Evolutionary conservation across 2,797 vertebrate genomes (phyloP).

Genomic region (Pangasius macronema): DNA sequence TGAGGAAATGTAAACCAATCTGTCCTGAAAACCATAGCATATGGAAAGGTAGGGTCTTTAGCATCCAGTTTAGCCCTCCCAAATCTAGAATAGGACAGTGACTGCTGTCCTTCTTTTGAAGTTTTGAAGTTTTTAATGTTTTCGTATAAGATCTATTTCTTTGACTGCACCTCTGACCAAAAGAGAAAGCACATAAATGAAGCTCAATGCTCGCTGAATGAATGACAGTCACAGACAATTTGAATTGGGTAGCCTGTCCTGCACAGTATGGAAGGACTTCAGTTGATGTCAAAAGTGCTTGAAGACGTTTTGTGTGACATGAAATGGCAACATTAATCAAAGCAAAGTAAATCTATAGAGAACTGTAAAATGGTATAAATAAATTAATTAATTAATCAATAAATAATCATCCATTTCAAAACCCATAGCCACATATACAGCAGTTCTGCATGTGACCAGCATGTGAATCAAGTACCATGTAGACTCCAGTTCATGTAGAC

Average conservation of each 20-base stretch:
- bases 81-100: neutral
- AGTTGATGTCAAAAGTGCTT: neutral
- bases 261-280: neutral
- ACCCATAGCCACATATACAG: neutral
- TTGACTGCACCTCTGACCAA: neutral
- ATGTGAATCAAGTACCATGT: neutral
- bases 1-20: neutral
- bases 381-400: neutral
- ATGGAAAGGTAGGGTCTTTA: neutral
- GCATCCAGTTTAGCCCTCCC: neutral
- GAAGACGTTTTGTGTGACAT: neutral
- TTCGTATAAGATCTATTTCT: neutral
- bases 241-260: no score
- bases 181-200: neutral
- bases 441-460: neutral
- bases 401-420: neutral
- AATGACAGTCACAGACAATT: neutral
- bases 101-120: neutral
- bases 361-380: neutral
- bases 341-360: neutral
- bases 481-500: neutral
- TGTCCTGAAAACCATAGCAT: neutral
- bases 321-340: neutral
- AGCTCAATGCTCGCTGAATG: neutral
- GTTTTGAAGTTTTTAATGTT: neutral